Evolutionary conservation across 2,888 invertebrate genomes (phyloP), one percentile per base, ranked within the genome.

Genomic region (Drosophila gaucha): DNA sequence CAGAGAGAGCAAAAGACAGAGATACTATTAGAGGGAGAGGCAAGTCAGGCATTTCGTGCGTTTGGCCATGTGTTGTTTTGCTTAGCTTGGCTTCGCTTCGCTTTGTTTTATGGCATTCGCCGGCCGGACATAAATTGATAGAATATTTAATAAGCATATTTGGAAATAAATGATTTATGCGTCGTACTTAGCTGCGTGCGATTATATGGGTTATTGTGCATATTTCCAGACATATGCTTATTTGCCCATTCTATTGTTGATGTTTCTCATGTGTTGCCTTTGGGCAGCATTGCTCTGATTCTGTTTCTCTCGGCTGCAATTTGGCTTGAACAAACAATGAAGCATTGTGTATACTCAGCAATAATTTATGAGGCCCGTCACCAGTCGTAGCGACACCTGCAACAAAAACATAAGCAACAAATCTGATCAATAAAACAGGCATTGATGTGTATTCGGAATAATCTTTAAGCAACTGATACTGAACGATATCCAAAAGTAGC

Each of bases 131-230:
- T 78, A 78, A 78, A 86, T 83, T 88, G 78, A 75, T 80, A 77
- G 74, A 78, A 77, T 77, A 80, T 77, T 87, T 84, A 87, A 86
- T 78, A 78, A 74, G 76, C 79, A 80, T 65, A 76, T 80, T 78
- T 80, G 76, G 60, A 68, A 71, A 78, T 74, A 70, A 63, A 74
- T 80, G 80, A 80, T 80, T 80, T 80, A 80, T 80, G 74, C 49
- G 33, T 77, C 47, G n/a, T 49, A 39, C 26, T 49, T 56, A 67
- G 59, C 64, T 70, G 63, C 39, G 36, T 55, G 41, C 38, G 46
- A 16, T 28, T 31, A 26, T 12, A 35, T 38, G 46, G 33, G 14
- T n/a, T 41, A 30, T 49, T 36, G 50, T 57, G 54, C 55, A 63
- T 36, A 46, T 20, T 12, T 43, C 33, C 12, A 39, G 54, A 20